Conservation (phyloP, 53 echinoderm and acorn worm genomes). For the Crossaster papposus region DNA sequence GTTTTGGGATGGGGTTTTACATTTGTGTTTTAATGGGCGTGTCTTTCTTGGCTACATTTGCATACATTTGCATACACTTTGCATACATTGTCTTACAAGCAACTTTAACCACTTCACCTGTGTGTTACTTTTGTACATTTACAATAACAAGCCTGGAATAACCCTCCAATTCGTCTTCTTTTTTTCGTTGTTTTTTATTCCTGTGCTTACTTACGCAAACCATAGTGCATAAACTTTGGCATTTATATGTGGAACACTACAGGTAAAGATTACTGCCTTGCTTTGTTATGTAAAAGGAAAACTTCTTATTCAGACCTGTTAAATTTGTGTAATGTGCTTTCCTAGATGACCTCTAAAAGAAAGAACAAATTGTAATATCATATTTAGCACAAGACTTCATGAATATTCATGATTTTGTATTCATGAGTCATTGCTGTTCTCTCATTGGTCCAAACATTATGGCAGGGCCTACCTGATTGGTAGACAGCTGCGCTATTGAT, state of each 20-base stretch:
- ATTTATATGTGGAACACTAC: constrained; percentile 57
- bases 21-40: background rate
- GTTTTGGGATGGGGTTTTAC: background rate
- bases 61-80: constrained; percentile 50
- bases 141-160: constrained; percentile 57
- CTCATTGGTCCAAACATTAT: background rate
- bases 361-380: background rate
- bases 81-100: constrained; percentile 6
- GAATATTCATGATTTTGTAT: background rate
- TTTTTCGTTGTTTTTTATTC: constrained; percentile 63
- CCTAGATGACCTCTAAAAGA: background rate
- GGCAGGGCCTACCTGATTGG: background rate
- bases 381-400: background rate
- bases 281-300: constrained; percentile 36
- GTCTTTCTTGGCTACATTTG: constrained; percentile 12
- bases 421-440: background rate
- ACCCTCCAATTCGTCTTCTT: constrained; percentile 57
- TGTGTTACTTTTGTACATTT: constrained; percentile 44
- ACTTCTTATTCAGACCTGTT: constrained; percentile 34
- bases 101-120: constrained; percentile 34
- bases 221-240: constrained; percentile 63
- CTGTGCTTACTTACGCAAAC: constrained; percentile 62
- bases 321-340: background rate
- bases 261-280: constrained; percentile 58
- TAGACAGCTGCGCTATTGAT: background rate